phyloP scores from a whole-genome alignment of 2,797 vertebrate species.

The Corythornis leucogaster region DNA sequence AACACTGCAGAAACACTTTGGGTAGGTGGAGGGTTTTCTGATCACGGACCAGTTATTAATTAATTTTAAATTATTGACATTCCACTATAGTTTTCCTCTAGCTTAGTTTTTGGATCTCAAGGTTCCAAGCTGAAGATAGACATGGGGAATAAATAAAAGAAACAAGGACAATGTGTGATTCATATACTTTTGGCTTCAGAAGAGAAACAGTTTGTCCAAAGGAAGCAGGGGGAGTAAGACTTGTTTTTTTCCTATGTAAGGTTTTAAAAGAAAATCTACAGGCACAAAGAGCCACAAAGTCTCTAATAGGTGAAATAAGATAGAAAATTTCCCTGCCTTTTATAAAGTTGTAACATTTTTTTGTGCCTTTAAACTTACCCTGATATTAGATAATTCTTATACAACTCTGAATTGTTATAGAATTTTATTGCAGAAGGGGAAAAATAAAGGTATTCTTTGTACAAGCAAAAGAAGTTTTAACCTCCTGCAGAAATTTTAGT shows the following conservation, averaged over 20 bases:
- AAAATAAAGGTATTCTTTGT: neutral
- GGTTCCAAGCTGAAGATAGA: neutral
- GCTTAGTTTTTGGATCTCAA: neutral
- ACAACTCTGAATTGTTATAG: neutral
- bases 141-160: neutral
- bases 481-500: neutral
- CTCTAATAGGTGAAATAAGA: accelerated
- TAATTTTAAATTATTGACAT: neutral
- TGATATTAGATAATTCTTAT: neutral
- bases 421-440: neutral
- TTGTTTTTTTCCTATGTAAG: neutral
- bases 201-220: neutral
- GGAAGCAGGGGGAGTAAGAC: neutral
- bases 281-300: neutral
- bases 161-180: neutral
- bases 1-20: neutral
- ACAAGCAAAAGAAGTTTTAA: neutral
- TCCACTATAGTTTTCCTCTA: neutral
- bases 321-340: neutral
- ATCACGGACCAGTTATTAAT: neutral
- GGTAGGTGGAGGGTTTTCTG: neutral
- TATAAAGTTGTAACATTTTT: neutral
- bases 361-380: neutral
- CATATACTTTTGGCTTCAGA: neutral
- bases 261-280: neutral